Evolutionary conservation across 2,888 invertebrate species (phyloP).

Genomic region (Tillus elongatus): DNA sequence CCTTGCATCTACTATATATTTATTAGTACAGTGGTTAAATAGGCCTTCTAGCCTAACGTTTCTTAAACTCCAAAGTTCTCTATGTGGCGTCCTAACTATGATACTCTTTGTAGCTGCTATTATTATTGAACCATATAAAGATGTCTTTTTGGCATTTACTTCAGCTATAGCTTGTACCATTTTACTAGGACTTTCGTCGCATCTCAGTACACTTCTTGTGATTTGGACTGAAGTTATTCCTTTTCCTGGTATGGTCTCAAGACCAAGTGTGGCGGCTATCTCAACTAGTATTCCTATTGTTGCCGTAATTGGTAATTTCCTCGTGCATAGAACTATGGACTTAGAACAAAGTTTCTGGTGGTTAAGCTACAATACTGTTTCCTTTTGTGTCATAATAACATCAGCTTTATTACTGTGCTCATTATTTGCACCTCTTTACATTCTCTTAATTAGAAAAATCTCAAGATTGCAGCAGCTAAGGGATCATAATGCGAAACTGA

Average conservation of each 20-base stretch:
- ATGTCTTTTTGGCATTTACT: not conserved
- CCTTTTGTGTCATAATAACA: not conserved
- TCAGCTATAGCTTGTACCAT: not conserved
- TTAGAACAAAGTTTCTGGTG: not conserved
- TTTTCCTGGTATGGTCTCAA: not conserved
- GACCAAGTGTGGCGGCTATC: not conserved
- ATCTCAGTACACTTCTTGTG: not conserved
- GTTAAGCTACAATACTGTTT: not conserved
- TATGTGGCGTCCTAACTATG: not conserved
- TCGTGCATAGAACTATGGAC: not conserved
- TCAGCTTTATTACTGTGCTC: not conserved
- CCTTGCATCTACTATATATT: not conserved
- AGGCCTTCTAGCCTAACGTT: not conserved
- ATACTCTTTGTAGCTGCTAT: not conserved
- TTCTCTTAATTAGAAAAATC: not conserved
- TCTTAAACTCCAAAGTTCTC: not conserved
- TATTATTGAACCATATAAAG: not conserved
- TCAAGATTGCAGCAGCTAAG: not conserved
- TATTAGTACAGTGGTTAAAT: not conserved
- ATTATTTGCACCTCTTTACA: not conserved
- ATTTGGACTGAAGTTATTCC: constrained; percentile 2
- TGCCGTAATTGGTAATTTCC: not conserved
- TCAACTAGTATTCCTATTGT: not conserved
- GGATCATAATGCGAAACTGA: not conserved
- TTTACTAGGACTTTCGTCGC: not conserved